phyloP scores from a whole-genome alignment of 2,797 vertebrate genomes.

The Pristis pectinata region DNA sequence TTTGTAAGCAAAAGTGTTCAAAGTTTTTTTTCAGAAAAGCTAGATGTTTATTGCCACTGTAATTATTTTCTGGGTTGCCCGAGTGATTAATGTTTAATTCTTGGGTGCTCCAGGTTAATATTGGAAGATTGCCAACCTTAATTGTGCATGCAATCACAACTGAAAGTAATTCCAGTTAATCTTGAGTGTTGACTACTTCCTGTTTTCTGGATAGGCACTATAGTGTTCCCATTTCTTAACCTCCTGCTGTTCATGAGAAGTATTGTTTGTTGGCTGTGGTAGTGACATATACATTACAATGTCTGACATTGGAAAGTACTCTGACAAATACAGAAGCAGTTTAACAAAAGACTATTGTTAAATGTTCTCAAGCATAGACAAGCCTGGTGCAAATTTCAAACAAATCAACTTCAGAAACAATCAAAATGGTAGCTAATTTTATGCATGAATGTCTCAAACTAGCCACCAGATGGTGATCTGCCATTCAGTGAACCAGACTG shows the following conservation, averaged over 20 bases:
- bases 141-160: not conserved
- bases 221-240: not conserved
- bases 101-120: not conserved
- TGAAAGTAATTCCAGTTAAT: not conserved
- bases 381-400: not conserved
- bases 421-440: slow-evolving; percentile 25
- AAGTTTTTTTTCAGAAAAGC: not conserved
- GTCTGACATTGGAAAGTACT: not conserved
- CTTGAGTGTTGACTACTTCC: not conserved
- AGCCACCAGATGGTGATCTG: slow-evolving; percentile 25
- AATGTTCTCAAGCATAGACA: not conserved
- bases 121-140: too few species aligned
- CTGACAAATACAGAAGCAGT: not conserved
- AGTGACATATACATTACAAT: not conserved
- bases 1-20: too few species aligned
- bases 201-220: not conserved
- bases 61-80: not conserved
- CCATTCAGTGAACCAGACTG: not conserved
- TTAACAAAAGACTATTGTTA: not conserved
- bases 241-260: not conserved
- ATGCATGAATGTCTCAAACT: not conserved
- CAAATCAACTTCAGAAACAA: not conserved
- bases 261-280: not conserved
- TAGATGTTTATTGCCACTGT: not conserved
- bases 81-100: not conserved